Evolutionary conservation across 2,113 vertebrate genomes (phyloP).

Genomic region (Neodon shergylaensis): DNA sequence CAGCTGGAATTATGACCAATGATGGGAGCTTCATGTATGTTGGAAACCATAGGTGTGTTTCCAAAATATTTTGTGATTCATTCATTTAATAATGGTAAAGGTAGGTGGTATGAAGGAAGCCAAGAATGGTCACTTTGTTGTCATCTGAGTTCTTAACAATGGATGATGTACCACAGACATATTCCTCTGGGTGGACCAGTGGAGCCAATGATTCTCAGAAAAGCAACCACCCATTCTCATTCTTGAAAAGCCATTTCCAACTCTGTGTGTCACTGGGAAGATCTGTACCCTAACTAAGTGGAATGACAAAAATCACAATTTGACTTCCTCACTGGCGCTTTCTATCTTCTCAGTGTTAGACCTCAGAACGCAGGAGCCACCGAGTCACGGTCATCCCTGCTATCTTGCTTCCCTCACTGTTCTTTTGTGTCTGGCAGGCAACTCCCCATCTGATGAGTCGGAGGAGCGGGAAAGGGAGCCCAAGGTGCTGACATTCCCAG

Average conservation of each 20-base stretch:
- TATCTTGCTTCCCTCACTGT: neutral
- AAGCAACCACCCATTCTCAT: neutral
- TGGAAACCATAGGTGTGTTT: neutral
- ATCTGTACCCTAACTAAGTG: neutral
- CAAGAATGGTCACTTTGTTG: neutral
- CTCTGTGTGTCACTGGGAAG: neutral
- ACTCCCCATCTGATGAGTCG: conserved; percentile 97
- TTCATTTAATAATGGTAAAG: neutral
- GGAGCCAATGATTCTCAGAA: neutral
- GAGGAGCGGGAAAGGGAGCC: conserved; percentile 96
- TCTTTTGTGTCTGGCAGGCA: conserved; percentile 86
- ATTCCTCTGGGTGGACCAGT: accelerated
- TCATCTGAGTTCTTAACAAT: too few species aligned
- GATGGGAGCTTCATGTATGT: neutral
- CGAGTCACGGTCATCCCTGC: neutral
- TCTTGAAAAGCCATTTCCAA: neutral
- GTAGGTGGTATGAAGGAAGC: neutral
- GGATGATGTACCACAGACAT: neutral
- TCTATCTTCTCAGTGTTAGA: neutral
- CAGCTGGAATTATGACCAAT: neutral
- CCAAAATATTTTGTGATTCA: neutral
- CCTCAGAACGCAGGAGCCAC: neutral
- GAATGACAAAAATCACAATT: neutral
- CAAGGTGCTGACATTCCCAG: conserved; percentile 95
- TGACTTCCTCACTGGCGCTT: neutral